Conservation (phyloP, 2,113 vertebrate species). For the Bubo scandiacus region DNA sequence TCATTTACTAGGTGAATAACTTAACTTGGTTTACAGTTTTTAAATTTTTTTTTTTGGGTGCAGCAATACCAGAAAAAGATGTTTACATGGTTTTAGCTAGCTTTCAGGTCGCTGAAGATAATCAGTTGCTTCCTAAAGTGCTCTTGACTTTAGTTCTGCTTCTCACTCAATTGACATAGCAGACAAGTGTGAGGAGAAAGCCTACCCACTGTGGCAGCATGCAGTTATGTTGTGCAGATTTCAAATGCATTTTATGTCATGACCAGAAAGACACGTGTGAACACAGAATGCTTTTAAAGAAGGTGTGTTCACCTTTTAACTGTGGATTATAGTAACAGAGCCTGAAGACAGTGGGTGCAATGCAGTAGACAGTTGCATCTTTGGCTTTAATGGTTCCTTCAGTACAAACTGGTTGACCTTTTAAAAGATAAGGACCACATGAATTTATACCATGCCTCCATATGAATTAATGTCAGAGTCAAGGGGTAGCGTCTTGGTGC, state of each 20-base stretch:
- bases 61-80: neutral
- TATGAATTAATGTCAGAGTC: neutral
- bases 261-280: accelerated
- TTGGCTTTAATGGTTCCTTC: neutral
- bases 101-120: neutral
- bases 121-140: neutral
- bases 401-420: neutral
- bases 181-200: neutral
- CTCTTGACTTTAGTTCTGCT: neutral
- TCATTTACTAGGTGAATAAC: neutral
- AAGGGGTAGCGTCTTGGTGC: neutral
- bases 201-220: neutral
- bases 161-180: neutral
- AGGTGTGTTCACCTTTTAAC: neutral
- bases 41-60: neutral
- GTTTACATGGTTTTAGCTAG: neutral
- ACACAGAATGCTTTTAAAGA: neutral
- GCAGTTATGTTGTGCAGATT: neutral
- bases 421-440: neutral
- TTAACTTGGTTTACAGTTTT: neutral
- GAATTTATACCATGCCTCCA: neutral
- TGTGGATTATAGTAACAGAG: neutral
- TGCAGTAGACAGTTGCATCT: neutral
- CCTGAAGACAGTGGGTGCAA: neutral
- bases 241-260: neutral